Evolutionary conservation across 1,140 invertebrate species (phyloP), one percentile per base, ranked within the genome.

Genomic region (Teleogryllus occipitalis): DNA sequence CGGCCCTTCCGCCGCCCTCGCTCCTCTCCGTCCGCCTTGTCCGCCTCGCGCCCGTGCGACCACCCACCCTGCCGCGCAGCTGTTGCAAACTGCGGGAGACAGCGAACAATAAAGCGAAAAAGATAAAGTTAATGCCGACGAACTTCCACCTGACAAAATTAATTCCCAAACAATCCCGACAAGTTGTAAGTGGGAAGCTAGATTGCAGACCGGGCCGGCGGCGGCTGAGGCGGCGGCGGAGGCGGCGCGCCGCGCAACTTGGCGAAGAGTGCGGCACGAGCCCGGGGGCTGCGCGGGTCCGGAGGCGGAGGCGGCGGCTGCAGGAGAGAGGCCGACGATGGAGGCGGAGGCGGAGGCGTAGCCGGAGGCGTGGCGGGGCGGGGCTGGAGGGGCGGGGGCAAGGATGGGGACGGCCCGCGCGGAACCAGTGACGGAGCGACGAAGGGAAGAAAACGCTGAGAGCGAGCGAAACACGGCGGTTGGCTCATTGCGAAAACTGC

Each of bases 81-180:
- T 65, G 54, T 65, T 65, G 18, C 54, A 65, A 65, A 65, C 54
- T 65, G 54, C 18, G 54, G 54, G 54, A 65, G 54, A 65, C 54
- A 65, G 54, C 54, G 10, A 65, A 65, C 54, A 65, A 65, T 18
- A 65, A 65, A 65, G 54, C 54, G 54, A 65, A 65, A 65, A 65
- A 65, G 54, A 65, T 65, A 65, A 65, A 65, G 54, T 65, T 65
- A 65, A 65, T 65, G 54, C 54, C 54, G 18, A 65, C 54, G 54
- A 65, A 65, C 54, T 65, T 65, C 54, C 54, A 65, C 54, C 54
- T 65, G 54, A 65, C 54, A 65, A 65, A 65, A 65, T 65, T 65
- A 65, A 65, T 65, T 65, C 54, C 18, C 54, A 65, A 65, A 65
- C 54, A 65, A 65, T 18, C 54, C 54, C 54, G 54, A 65, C 54